Percentiles rank a stretch among this genome's conserved stretches.
Evolutionary conservation across 2,888 invertebrate genomes (phyloP).

Genomic region (Apeira syringaria): DNA sequence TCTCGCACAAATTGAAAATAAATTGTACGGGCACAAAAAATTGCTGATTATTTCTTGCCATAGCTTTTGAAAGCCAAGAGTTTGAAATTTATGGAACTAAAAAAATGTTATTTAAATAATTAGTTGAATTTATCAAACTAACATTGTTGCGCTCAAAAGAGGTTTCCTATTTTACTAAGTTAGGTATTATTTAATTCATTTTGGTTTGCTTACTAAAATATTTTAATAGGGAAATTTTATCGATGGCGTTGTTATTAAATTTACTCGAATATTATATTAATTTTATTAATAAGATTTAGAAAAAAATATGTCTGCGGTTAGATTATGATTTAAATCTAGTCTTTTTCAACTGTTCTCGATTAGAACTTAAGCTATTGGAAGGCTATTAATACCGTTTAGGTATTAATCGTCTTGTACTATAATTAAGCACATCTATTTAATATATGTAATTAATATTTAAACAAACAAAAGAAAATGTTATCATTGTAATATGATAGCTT

Average conservation of each 20-base stretch:
- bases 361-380: slow-evolving; percentile 2
- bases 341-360: slow-evolving; percentile 20
- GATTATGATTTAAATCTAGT: slow-evolving; percentile 24
- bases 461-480: no score
- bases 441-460: no score
- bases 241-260: slow-evolving; percentile 14
- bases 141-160: slow-evolving; percentile 50
- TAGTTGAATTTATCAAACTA: slow-evolving; percentile 24
- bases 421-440: neutral
- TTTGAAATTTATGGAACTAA: no score
- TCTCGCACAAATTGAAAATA: no score
- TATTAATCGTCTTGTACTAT: slow-evolving; percentile 9
- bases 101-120: neutral
- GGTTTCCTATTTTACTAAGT: slow-evolving; percentile 55
- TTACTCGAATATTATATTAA: slow-evolving; percentile 15
- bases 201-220: slow-evolving; percentile 17
- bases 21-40: no score
- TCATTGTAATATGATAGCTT: no score
- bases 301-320: slow-evolving; percentile 3
- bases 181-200: slow-evolving; percentile 27
- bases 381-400: slow-evolving; percentile 4
- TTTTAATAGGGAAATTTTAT: slow-evolving; percentile 4
- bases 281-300: neutral
- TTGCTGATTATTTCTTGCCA: slow-evolving; percentile 14
- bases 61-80: no score